phyloP scores from a whole-genome alignment of 2,113 vertebrate species.

The Sula dactylatra region DNA sequence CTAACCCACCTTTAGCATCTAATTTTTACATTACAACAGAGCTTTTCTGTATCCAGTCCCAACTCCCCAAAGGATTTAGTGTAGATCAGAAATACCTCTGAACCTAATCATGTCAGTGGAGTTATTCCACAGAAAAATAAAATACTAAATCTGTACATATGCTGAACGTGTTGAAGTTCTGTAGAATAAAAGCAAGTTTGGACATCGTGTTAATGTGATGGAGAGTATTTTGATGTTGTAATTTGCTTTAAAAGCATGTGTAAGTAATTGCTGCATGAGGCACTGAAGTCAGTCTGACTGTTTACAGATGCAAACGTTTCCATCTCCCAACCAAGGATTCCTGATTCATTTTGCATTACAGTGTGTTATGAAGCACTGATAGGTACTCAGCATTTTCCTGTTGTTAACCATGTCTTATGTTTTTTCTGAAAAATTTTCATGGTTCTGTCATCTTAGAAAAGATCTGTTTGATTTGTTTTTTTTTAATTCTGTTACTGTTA shows the following conservation, averaged over 20 bases:
- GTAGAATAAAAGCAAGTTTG: background rate
- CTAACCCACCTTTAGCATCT: slow-evolving; percentile 19
- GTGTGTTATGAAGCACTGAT: background rate
- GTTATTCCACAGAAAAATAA: background rate
- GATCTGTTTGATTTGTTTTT: background rate
- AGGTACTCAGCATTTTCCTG: background rate
- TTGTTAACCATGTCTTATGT: background rate
- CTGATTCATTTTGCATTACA: background rate
- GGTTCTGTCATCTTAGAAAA: background rate
- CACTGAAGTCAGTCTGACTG: background rate
- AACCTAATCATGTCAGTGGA: background rate
- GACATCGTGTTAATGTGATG: background rate
- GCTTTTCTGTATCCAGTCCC: background rate
- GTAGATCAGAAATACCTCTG: slow-evolving; percentile 1
- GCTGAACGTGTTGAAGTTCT: background rate
- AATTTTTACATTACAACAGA: background rate
- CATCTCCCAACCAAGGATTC: background rate
- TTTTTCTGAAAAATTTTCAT: background rate
- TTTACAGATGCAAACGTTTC: background rate
- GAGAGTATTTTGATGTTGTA: slow-evolving; percentile 6
- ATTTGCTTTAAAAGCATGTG: slow-evolving; percentile 3
- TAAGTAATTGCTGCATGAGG: background rate
- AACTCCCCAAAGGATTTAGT: background rate
- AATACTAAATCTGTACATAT: background rate
- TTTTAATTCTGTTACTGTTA: background rate